Base-by-base conservation (phyloP, 2,113 vertebrate genomes). In the Tursiops truncatus region DNA sequence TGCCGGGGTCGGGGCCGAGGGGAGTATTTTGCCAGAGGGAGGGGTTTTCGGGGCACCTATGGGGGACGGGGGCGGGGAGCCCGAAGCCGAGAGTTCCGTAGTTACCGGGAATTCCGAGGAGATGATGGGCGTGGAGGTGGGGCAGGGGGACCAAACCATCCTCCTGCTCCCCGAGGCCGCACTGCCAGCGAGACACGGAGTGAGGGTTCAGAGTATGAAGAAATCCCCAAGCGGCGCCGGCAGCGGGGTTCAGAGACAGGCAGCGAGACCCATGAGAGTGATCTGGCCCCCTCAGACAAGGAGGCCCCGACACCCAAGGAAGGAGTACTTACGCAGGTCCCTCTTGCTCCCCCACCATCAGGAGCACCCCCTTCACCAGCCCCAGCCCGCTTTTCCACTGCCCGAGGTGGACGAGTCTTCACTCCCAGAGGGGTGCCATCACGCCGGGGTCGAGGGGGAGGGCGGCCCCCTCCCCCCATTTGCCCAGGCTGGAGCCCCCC, bases 171-270 rank as follows among this genome's bases (percentile, higher is more conserved):
- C 44, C 98, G 99, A 62, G 99, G 99, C 26, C 99, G 99, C 58
- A 99, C 99, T 95, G 98, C 99, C 86, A 99, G 99, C 1, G 99
- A 99, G 98, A 99, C 99, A 0, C 98, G 99, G 25, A 99, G 99
- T 2, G 99, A 99, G 97, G 99, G 99, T 33, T 99, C 99, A 0
- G 99, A 99, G 94, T 99, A 99, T 10, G 99, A 99, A 96, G 99
- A 99, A 96, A 99, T 99, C 31, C 99, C 99, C 58, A 99, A 99
- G 97, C 98, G 99, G n/a, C 98, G 99, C 6, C 96, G 99, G 63
- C 99, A 99, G 96, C 98, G 99, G 5, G 99, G 99, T 47, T 99
- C 99, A 0, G 99, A 99, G 97, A 99, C 99, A 0, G 99, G 99
- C 95, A 99, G 99, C 0, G 99, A 99, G 97, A 99, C 99, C 31